Percentiles rank a stretch among this genome's conserved stretches.
These are phyloP conservation scores for Gasterosteus nipponicus DNA, from an alignment of 2,113 vertebrate species.

Conservation along the genomic window DNA sequence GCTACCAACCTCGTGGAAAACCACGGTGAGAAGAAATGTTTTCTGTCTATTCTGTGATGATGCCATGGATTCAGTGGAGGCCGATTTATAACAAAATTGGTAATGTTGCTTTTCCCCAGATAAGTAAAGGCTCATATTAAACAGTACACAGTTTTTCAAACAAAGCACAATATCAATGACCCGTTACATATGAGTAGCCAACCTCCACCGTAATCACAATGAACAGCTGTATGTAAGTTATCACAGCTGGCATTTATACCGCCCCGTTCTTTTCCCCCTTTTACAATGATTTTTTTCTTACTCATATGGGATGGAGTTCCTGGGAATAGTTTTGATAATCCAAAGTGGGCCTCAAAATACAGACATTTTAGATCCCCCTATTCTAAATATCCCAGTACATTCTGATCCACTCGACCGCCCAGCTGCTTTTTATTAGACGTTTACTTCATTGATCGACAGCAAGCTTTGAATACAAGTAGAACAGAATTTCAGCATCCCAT, in stretches of 20 bases:
- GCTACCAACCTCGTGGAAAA: slow-evolving; percentile 97
- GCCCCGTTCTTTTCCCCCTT: not conserved
- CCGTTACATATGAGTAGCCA: not conserved
- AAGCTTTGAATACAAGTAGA: not conserved
- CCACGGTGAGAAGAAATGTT: slow-evolving; percentile 84
- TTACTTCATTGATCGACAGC: not conserved
- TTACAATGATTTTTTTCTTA: not conserved
- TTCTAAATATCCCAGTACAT: not conserved
- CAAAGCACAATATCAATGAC: no score
- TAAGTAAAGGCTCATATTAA: not conserved
- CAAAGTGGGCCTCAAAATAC: not conserved
- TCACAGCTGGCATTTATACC: no score
- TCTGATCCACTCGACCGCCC: not conserved
- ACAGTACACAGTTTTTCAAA: no score
- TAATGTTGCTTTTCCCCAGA: slow-evolving; percentile 12
- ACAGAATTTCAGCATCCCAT: not conserved
- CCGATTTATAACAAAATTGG: not conserved
- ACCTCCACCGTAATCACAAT: not conserved
- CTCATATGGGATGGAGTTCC: not conserved
- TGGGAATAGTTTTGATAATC: not conserved
- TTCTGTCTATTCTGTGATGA: not conserved
- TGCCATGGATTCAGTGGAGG: not conserved
- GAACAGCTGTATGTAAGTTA: not conserved
- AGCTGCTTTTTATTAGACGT: not conserved
- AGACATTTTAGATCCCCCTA: not conserved